Evolutionary conservation across 2,113 vertebrate genomes (phyloP).

Genomic region (Clupea harengus): DNA sequence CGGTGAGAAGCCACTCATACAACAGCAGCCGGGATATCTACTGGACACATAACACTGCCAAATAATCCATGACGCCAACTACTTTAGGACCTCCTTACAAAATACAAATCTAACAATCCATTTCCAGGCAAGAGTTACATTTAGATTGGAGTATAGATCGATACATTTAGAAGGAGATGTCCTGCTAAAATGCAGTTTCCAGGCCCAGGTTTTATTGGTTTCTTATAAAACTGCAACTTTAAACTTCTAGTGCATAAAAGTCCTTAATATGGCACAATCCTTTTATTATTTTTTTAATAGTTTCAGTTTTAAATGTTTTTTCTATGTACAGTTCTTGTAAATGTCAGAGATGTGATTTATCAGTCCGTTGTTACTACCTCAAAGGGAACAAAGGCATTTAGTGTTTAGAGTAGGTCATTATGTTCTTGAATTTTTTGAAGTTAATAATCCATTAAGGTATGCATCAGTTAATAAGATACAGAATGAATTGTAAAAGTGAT

Average conservation of each 20-base stretch:
- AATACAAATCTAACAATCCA: background rate
- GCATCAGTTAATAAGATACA: background rate
- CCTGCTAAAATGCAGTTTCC: background rate
- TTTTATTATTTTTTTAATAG: background rate
- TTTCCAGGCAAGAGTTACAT: background rate
- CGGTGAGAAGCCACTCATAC: constrained; percentile 66
- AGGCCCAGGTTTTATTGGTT: background rate
- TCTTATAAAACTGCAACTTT: background rate
- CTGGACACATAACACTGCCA: background rate
- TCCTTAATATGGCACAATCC: background rate
- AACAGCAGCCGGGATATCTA: background rate
- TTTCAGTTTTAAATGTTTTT: background rate
- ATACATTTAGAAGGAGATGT: background rate
- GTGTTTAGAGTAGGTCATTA: background rate
- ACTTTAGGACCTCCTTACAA: too few relatives aligned
- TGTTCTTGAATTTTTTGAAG: background rate
- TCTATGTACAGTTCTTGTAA: background rate
- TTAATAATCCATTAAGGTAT: background rate
- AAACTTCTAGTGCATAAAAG: background rate
- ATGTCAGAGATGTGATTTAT: background rate
- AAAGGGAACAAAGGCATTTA: background rate
- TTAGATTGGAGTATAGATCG: background rate
- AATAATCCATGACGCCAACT: too few relatives aligned
- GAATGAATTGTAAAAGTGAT: background rate
- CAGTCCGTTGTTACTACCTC: background rate